Evolutionary conservation across 1,140 invertebrate genomes (phyloP).

Genomic region (Calephelis virginiensis): DNA sequence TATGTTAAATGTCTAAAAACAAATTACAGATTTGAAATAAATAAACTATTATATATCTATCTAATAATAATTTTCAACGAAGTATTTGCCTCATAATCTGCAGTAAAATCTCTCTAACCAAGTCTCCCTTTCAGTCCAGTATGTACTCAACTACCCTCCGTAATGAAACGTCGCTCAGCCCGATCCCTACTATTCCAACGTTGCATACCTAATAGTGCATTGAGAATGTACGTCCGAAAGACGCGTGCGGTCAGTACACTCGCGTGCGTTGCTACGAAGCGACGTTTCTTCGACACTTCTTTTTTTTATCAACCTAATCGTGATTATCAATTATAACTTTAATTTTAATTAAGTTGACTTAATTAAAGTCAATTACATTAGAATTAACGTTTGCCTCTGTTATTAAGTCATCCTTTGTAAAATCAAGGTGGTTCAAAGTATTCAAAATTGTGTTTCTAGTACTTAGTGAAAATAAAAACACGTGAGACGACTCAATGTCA

Average conservation of each 20-base stretch:
- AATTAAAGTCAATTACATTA: neutral
- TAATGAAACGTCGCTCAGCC: constrained; percentile 34
- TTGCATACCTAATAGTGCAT: constrained; percentile 59
- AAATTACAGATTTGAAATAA: too few species aligned
- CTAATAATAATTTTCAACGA: too few species aligned
- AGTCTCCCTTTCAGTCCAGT: neutral
- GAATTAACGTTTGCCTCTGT: too few species aligned
- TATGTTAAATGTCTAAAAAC: too few species aligned
- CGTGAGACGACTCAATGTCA: neutral
- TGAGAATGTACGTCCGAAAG: constrained; percentile 52
- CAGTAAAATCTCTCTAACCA: neutral
- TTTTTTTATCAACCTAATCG: neutral
- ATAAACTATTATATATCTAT: too few species aligned
- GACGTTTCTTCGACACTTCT: constrained; percentile 35
- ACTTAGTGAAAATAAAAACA: neutral
- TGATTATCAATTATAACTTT: neutral
- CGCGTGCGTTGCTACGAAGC: constrained; percentile 58
- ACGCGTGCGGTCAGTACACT: constrained; percentile 67
- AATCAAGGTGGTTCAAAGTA: too few species aligned
- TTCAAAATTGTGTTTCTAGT: neutral
- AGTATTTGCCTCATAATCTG: too few species aligned
- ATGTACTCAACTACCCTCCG: constrained; percentile 27
- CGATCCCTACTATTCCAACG: constrained; percentile 59
- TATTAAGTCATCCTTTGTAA: too few species aligned
- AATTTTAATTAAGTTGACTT: neutral